Conservation (phyloP, 1,140 invertebrate genomes). For the Hyposmocoma kahamanoa region DNA sequence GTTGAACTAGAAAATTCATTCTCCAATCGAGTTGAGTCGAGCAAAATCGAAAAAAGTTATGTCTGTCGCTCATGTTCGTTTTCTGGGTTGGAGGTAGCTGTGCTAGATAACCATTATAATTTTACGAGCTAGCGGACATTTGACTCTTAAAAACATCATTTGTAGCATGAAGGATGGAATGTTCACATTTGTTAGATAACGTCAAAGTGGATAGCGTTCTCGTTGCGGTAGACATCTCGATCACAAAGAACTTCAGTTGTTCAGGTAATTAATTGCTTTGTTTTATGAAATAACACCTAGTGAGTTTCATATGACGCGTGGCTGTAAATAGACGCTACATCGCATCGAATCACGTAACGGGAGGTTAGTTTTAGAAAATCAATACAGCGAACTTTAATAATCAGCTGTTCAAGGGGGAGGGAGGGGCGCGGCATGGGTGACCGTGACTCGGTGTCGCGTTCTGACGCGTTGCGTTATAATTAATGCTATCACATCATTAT, state of each 20-base stretch:
- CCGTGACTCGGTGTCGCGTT: conserved; percentile 47
- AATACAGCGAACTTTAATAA: conserved; percentile 70
- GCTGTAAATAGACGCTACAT: conserved; percentile 10
- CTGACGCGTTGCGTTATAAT: conserved; percentile 26
- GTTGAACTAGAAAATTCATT: neutral
- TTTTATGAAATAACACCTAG: conserved; percentile 1
- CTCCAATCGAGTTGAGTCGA: neutral
- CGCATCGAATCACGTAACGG: conserved; percentile 12
- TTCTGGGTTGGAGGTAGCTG: neutral
- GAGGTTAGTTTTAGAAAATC: conserved; percentile 70
- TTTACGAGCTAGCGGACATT: neutral
- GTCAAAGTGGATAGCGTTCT: conserved; percentile 72
- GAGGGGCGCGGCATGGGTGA: conserved; percentile 57
- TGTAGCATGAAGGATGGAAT: conserved; percentile 75
- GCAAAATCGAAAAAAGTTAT: too few relatives aligned
- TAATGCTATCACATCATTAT: conserved; percentile 17
- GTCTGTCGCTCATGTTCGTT: neutral
- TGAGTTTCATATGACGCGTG: neutral
- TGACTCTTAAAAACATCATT: neutral
- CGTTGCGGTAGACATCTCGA: conserved; percentile 56
- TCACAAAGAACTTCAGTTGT: conserved; percentile 72
- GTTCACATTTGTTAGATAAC: conserved; percentile 76
- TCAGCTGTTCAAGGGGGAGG: conserved; percentile 66
- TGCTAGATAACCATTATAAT: neutral
- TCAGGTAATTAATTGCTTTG: conserved; percentile 51